phyloP scores from a whole-genome alignment of 2,888 invertebrate genomes.

The Pelosia muscerda region DNA sequence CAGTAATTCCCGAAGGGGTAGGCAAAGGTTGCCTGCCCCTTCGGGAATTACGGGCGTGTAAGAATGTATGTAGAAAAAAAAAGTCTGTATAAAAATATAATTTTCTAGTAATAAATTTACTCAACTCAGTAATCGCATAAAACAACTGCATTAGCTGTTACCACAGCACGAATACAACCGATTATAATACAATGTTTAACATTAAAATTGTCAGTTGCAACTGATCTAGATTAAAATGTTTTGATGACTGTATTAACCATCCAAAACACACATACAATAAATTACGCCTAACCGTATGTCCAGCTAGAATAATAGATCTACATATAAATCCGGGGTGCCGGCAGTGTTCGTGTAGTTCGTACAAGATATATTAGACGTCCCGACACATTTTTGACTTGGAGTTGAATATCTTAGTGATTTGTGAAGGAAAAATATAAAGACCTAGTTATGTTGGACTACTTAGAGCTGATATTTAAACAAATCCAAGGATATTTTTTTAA shows the following conservation, averaged over 20 bases:
- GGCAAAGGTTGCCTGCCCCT: too few species aligned
- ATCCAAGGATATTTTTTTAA: background rate
- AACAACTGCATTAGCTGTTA: too few species aligned
- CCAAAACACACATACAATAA: constrained; percentile 50
- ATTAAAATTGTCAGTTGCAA: background rate
- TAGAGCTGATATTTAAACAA: background rate
- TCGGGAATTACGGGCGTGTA: too few species aligned
- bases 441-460: too few species aligned
- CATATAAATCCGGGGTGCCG: constrained; percentile 71
- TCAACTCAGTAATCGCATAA: too few species aligned
- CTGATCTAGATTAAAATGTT: constrained; percentile 2
- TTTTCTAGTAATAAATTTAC: too few species aligned
- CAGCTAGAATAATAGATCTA: constrained; percentile 61
- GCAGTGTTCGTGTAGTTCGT: constrained; percentile 52
- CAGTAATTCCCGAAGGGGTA: too few species aligned
- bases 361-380: constrained; percentile 43
- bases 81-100: too few species aligned
- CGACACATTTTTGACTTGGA: constrained; percentile 51
- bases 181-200: too few species aligned
- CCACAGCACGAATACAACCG: background rate
- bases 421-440: constrained; percentile 38
- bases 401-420: constrained; percentile 48
- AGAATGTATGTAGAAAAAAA: background rate
- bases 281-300: constrained; percentile 58
- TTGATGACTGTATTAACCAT: background rate